Base-by-base conservation (phyloP, 2,888 invertebrate species). In the Brachypterus glaber region DNA sequence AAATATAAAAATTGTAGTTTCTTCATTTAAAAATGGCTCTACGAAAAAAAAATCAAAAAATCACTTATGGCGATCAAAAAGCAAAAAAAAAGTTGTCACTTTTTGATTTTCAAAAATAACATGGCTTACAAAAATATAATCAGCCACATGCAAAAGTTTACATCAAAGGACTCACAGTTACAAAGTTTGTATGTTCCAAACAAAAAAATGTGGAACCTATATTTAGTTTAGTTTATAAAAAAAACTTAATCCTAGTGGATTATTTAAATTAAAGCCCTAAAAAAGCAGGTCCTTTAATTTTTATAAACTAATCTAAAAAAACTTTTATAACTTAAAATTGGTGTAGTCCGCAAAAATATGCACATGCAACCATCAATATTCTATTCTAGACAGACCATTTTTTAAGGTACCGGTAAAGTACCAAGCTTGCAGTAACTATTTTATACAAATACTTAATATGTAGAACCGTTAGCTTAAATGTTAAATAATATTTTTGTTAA, bases 61-160 rank as follows among this genome's bases (percentile, higher is more conserved):
- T n/a, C n/a, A n/a, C n/a, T n/a, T n/a, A 48, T 41, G 51, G 50
- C 53, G 53, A 45, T 52, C 52, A 57, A 57, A 58, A 59, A 54
- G 53, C 55, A 54, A 57, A 53, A 55, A 44, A 27, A 27, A n/a
- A n/a, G n/a, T n/a, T n/a, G n/a, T n/a, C n/a, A n/a, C n/a, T n/a
- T n/a, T n/a, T 27, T 9, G 21, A 27, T 27, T 13, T 5, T 3
- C 38, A 44, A 47, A 48, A 43, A 47, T n/a, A n/a, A 46, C 46
- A 56, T 60, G 62, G 63, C 61, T 59, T 59, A 62, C 59, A 62
- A 61, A 63, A 62, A 60, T 56, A 52, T 51, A 46, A 54, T 57
- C 59, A 57, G 55, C 56, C 58, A 53, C 61, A 61, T 61, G 61
- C 61, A 60, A 54, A 56, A 58, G 47, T 45, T 15, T 14, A 41